Base-by-base conservation (phyloP, 2,888 invertebrate genomes). In the Lochmaea capreae region DNA sequence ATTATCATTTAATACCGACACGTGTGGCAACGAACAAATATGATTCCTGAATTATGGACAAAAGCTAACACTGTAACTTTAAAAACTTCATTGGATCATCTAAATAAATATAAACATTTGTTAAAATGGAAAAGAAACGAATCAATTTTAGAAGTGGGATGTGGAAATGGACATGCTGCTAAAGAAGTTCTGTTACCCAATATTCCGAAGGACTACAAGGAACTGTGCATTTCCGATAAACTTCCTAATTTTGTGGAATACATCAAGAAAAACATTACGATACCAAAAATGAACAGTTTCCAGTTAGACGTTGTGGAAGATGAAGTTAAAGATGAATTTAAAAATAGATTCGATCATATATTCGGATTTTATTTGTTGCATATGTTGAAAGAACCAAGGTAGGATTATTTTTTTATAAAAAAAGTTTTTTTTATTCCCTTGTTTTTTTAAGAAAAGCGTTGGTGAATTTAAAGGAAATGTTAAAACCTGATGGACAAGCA, bases 91-190 rank as follows among this genome's bases (percentile, higher is more conserved):
- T 12, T n/a, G n/a, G 8, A 33, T 12, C 26, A 26, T 9, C 1
- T 71, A 46, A 22, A 59, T 2, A 72, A 72, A 67, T 67, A 63
- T 39, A 67, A 63, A 39, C 62, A 67, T 57, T 14, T 67, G 8
- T 39, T 72, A 8, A 67, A 61, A 67, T 72, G 72, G 72, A 72
- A 63, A 59, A 61, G 54, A 26, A 43, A 62, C 9, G 33, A 49
- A 12, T 62, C 72, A 0, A 67, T 72, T 26, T n/a, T 72, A 39
- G 72, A 72, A 62, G 33, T 67, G 14, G 72, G 72, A 4, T 14
- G 14, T 18, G 72, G 16, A 1, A 61, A 66, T 61, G 72, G 72
- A 16, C 43, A 22, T 8, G 61, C 43, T 26, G 61, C 67, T 3
- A 8, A 18, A 54, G 49, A 26, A 18, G 16, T 26, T 2, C 10